These are phyloP conservation scores for Catharus bicknelli DNA, from an alignment of 2,113 vertebrate genomes.

Conservation along the genomic window DNA sequence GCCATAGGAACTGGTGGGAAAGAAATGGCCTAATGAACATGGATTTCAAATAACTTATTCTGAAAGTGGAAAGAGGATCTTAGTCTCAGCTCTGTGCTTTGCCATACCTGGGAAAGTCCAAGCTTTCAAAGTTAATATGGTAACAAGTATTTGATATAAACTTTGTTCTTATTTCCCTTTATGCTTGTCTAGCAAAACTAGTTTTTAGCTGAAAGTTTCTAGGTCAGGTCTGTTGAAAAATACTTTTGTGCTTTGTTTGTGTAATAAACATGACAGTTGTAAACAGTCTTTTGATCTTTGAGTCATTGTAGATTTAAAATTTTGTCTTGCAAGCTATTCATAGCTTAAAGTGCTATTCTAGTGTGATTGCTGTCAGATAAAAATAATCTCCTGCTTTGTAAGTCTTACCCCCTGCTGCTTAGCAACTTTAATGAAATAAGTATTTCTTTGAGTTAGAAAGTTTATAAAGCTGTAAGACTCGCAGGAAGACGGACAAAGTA, in stretches of 20 bases:
- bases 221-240: neutral
- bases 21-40: neutral
- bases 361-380: neutral
- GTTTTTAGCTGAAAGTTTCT: neutral
- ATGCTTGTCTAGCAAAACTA: slow-evolving; percentile 8
- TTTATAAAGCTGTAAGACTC: neutral
- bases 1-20: neutral
- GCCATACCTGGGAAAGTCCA: neutral
- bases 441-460: neutral
- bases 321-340: slow-evolving; percentile 1
- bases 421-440: neutral
- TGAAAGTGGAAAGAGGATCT: neutral
- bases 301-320: neutral
- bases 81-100: neutral
- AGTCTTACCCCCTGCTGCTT: neutral
- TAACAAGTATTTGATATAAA: neutral
- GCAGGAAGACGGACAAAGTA: neutral
- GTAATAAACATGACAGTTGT: neutral
- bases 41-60: neutral
- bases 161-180: neutral
- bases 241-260: neutral
- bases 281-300: slow-evolving; percentile 27
- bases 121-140: neutral
- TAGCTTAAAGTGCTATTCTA: neutral
- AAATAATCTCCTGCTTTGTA: neutral